Evolutionary conservation across 2,888 invertebrate species (phyloP).

Genomic region (Choreutis nemorana): DNA sequence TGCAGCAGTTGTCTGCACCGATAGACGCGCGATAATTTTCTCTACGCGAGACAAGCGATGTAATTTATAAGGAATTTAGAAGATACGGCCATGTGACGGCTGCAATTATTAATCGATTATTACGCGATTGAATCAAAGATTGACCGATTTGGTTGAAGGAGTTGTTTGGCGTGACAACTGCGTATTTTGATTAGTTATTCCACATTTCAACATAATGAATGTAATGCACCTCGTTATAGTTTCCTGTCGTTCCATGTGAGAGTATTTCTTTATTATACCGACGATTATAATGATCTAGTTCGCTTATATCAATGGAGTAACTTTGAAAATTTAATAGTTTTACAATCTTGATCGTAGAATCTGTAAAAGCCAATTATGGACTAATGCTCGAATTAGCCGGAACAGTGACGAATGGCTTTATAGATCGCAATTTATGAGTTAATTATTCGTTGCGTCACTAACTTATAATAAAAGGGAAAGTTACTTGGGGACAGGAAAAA

Average conservation of each 20-base stretch:
- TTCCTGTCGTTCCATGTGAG: constrained; percentile 21
- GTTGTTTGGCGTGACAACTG: constrained; percentile 9
- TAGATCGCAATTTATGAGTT: no score
- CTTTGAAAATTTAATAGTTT: no score
- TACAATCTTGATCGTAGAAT: no score
- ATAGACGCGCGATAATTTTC: constrained; percentile 16
- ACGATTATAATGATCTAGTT: no score
- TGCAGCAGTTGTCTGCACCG: constrained; percentile 19
- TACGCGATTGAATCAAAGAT: constrained; percentile 23
- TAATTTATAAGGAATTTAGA: constrained; percentile 46
- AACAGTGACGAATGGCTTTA: no score
- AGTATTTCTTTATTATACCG: constrained; percentile 12
- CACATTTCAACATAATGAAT: constrained; percentile 6
- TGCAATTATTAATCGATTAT: constrained; percentile 40
- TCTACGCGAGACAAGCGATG: constrained; percentile 27
- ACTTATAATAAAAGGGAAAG: no score
- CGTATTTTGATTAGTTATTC: constrained; percentile 6
- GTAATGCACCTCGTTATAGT: constrained; percentile 22
- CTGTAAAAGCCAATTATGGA: no score
- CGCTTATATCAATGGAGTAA: no score
- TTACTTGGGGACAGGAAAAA: no score
- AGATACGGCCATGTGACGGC: constrained; percentile 39
- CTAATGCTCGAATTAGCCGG: no score
- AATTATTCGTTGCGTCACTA: no score
- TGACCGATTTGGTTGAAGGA: constrained; percentile 10